A percentile compares a stretch with the other conserved stretches of the same genome.
Evolutionary conservation across 2,888 invertebrate genomes (phyloP).

Genomic region (Pedicia rivosa): DNA sequence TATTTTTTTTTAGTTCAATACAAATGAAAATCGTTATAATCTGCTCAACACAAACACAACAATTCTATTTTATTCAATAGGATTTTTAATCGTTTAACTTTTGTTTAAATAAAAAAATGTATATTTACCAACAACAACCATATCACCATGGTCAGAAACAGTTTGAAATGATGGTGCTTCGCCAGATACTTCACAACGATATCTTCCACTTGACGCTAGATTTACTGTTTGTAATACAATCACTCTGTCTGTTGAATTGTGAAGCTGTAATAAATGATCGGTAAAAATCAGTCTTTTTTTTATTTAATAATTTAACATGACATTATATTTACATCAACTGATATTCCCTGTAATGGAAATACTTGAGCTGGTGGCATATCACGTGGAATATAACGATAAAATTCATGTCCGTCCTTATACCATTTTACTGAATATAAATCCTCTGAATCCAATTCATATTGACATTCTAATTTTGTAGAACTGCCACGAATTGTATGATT

Average conservation of each 20-base stretch:
- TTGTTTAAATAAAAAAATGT: too few species aligned
- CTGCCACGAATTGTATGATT: constrained; percentile 66
- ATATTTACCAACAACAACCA: constrained; percentile 55
- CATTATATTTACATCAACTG: constrained; percentile 62
- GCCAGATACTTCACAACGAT: constrained; percentile 53
- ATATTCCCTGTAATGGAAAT: constrained; percentile 64
- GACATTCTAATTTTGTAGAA: constrained; percentile 60
- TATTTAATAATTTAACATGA: too few species aligned
- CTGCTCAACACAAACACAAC: too few species aligned
- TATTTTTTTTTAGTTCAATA: too few species aligned
- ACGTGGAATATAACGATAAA: constrained; percentile 71
- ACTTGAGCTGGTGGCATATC: constrained; percentile 67
- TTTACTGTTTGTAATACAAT: constrained; percentile 48
- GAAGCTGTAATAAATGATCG: constrained; percentile 38
- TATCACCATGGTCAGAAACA: constrained; percentile 46
- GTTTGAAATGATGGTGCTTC: constrained; percentile 56
- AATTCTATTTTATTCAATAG: too few species aligned
- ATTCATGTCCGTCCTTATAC: constrained; percentile 84
- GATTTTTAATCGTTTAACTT: too few species aligned
- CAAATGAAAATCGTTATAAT: too few species aligned
- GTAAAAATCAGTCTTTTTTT: too few species aligned
- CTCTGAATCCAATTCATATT: constrained; percentile 69
- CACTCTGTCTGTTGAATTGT: constrained; percentile 48
- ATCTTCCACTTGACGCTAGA: constrained; percentile 44
- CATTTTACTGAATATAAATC: constrained; percentile 78